Percentiles rank a stretch among this genome's conserved stretches.
Evolutionary conservation across 37 sponge, comb jelly and placozoan genomes (phyloP).

Genomic region (Spongilla lacustris): DNA sequence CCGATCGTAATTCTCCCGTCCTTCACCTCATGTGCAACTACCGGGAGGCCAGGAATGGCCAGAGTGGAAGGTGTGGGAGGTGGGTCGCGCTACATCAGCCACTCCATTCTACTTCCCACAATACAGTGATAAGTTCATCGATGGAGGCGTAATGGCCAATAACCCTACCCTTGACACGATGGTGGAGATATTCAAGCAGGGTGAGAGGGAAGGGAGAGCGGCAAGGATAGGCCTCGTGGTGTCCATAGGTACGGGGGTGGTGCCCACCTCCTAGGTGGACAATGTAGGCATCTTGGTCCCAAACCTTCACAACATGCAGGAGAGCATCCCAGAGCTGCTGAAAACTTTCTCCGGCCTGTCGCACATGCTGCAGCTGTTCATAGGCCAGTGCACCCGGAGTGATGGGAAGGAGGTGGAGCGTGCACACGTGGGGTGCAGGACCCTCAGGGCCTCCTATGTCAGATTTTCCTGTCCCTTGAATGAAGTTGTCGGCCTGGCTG

Average conservation of each 20-base stretch:
- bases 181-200: slow-evolving; percentile 55
- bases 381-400: slow-evolving; percentile 37
- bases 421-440: slow-evolving; percentile 50
- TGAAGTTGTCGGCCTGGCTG: slow-evolving; percentile 9
- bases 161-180: slow-evolving; percentile 71
- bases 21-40: slow-evolving; percentile 73
- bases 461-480: slow-evolving; percentile 27
- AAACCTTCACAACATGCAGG: not conserved
- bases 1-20: slow-evolving; percentile 50
- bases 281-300: slow-evolving; percentile 9
- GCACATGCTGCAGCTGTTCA: slow-evolving; percentile 20
- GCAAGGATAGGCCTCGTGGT: slow-evolving; percentile 46
- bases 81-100: slow-evolving; percentile 52
- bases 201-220: slow-evolving; percentile 15
- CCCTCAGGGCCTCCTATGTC: slow-evolving; percentile 17
- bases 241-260: slow-evolving; percentile 55
- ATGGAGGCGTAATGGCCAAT: slow-evolving; percentile 78
- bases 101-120: slow-evolving; percentile 71
- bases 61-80: slow-evolving; percentile 72
- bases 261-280: not conserved
- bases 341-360: not conserved
- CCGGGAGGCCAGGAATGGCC: slow-evolving; percentile 45
- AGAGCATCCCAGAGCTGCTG: not conserved
- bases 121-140: slow-evolving; percentile 46
- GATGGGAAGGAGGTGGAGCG: slow-evolving; percentile 46